Conservation (phyloP, 2,113 vertebrate genomes). For the Rhinolophus ferrumequinum region DNA sequence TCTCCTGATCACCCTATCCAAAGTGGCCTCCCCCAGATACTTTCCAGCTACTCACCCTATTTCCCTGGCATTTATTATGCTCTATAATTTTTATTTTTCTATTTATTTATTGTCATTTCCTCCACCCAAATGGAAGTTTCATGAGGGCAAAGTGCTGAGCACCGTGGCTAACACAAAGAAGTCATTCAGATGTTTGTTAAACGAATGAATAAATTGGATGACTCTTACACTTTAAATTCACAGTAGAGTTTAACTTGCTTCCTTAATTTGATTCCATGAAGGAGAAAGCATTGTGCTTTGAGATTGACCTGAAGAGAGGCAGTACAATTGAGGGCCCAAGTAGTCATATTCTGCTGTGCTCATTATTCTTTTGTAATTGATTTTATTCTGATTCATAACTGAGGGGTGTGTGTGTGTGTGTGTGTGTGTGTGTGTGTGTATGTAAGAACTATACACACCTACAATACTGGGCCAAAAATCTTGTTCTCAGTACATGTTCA, state of each 20-base stretch:
- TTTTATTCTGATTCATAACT: not conserved
- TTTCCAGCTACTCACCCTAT: not conserved
- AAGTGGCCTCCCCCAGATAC: not conserved
- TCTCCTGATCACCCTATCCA: not conserved
- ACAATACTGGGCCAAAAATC: not conserved
- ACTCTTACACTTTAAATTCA: conserved; percentile 6
- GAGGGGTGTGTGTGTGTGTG: not conserved
- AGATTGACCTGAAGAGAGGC: not conserved
- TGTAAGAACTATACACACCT: not conserved
- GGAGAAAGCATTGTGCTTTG: not conserved
- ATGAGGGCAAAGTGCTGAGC: not conserved
- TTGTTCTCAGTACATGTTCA: not conserved
- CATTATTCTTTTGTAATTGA: not conserved
- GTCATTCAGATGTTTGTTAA: conserved; percentile 19
- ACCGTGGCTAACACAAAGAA: conserved; percentile 11
- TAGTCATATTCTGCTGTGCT: not conserved
- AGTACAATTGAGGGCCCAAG: not conserved
- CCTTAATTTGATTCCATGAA: not conserved
- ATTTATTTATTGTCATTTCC: not conserved
- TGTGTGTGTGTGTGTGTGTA: not conserved
- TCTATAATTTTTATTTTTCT: not conserved
- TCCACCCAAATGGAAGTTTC: not conserved
- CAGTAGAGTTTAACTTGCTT: not conserved
- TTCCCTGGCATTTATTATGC: not conserved
- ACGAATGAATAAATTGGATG: not conserved